Base-by-base conservation (phyloP, 2,113 vertebrate species). In the Litocranius walleri region DNA sequence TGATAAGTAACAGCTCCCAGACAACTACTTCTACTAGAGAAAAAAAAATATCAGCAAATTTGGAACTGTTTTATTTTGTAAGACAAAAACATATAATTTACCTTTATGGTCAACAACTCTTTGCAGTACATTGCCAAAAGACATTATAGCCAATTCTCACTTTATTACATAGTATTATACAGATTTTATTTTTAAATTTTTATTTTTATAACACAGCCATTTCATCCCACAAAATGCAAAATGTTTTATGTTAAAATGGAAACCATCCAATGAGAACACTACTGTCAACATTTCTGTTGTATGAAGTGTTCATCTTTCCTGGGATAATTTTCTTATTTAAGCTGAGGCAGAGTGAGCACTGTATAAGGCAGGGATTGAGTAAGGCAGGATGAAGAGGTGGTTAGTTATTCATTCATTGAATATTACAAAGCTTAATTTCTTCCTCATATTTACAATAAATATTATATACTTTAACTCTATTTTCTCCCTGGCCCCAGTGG, bases 11-110 rank as follows among this genome's bases (percentile, higher is more conserved):
- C 33, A 91, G 23, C 25, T 91, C 59, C 64, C 13, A 17, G 4
- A 52, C 15, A 91, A 40, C 27, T 8, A 77, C 36, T 71, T 84
- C 2, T 61, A 88, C 19, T 30, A 84, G 56, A 27, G 81, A 83
- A 50, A 90, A 94, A 81, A 30, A 90, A 94, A 52, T 23, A 45
- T 78, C 29, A 54, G 4, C 27, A 88, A 86, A 93, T 74, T 96
- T 88, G 25, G 16, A 88, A 36, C 43, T 33, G 8, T 16, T 91
- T 29, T 78, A 19, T 82, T 90, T 87, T 83, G 5, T 78, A 93
- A 93, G 95, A 90, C 62, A 77, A 93, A 93, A 88, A 54, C 8
- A 21, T 4, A 5, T 59, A 91, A 93, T 88, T 80, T 12, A 91
- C 13, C 27, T 80, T 91, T 88, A 95, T 25, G 27, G 6, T 91